phyloP scores from a whole-genome alignment of 2,113 vertebrate genomes.

The Sinocyclocheilus maitianheensis region DNA sequence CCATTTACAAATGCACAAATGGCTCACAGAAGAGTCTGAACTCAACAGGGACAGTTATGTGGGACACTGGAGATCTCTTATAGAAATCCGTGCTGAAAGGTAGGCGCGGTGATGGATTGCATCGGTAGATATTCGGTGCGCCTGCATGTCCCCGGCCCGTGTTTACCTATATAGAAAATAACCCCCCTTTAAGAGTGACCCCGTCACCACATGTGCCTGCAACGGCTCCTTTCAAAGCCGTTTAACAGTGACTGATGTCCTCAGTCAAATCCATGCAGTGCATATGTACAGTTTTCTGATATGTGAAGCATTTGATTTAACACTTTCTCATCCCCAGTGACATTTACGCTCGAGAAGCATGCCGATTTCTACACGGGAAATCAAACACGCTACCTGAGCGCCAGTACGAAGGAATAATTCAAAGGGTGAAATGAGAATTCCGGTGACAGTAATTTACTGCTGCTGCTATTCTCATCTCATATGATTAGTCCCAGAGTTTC shows the following conservation, averaged over 20 bases:
- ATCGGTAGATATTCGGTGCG: not conserved
- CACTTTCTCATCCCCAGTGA: conserved; percentile 12
- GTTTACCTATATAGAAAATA: conserved; percentile 29
- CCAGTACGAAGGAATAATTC: not conserved
- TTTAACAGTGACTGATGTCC: conserved; percentile 48
- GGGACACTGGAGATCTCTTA: conserved; percentile 7
- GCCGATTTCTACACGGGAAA: not conserved
- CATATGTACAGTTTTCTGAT: conserved; percentile 13
- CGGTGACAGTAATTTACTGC: not conserved
- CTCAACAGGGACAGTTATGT: conserved; percentile 6
- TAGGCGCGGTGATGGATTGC: conserved; percentile 31
- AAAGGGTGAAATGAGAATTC: not conserved
- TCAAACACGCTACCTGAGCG: not conserved
- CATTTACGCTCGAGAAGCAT: not conserved
- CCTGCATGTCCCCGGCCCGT: not conserved
- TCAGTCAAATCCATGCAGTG: not conserved
- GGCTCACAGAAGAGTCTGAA: not conserved
- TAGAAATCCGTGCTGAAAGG: conserved; percentile 15
- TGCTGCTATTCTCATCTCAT: conserved; percentile 11
- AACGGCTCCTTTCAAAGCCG: conserved; percentile 61
- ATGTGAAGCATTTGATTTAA: conserved; percentile 30
- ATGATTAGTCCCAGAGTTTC: not conserved
- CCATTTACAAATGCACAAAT: conserved; percentile 25
- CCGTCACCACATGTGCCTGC: conserved; percentile 40
- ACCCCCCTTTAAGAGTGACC: not conserved